Evolutionary conservation across 53 echinoderm and acorn worm genomes (phyloP), one percentile per base, ranked within the genome.

Genomic region (Arbacia lixula): DNA sequence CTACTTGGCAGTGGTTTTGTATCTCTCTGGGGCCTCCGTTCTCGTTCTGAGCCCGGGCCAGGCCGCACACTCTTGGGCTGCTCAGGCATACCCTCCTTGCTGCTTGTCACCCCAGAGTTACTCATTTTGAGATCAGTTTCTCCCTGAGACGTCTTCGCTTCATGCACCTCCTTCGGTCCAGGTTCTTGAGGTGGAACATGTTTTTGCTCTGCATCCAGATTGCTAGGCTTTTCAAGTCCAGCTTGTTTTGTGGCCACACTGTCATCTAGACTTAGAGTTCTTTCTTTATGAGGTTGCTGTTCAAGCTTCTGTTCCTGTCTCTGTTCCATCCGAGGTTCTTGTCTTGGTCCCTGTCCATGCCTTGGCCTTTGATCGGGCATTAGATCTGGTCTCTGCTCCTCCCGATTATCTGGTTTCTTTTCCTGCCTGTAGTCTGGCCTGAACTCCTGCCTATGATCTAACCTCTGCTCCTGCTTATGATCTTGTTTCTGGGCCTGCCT

Each of bases 21-120:
- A 49, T 85, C 86, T n/a, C 56, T 51, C 54, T 42, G 76, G 5
- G 83, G 88, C 71, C 66, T 86, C 39, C 40, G 52, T 27, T 87
- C 87, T 37, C 36, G 83, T 66, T 85, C 85, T 40, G 34, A 41
- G 76, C 57, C 67, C 85, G 49, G 26, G 64, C 76, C 37, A 46
- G 20, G 49, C 64, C 51, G 63, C 24, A 36, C 28, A 86, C 63
- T 86, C 76, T 76, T 86, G 62, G 52, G 32, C n/a, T 28, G 82
- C 65, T 81, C 82, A 81, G 43, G 10, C 20, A 40, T 12, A 28
- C 36, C 25, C 17, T 81, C 82, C 63, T 81, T 63, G 46, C 30
- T 64, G 12, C 5, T 20, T 64, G 30, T 6, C 5, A 31, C 30
- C 5, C 30, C 30, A 30, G 6, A 29, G 31, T 33, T 64, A 5